Evolutionary conservation across 2,888 invertebrate genomes (phyloP).

Genomic region (Physocephala rufipes): DNA sequence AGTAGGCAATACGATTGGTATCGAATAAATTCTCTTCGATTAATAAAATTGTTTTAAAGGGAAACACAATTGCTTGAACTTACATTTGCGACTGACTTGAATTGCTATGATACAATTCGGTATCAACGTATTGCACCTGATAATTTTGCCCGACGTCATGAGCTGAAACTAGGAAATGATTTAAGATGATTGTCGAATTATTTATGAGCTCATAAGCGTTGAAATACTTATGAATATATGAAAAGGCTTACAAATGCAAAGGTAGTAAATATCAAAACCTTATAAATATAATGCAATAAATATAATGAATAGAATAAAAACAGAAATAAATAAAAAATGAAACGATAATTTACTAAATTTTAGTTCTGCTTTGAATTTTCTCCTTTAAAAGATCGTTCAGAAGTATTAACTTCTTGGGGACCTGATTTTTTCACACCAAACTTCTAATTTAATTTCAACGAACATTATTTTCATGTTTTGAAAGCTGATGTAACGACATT

Average conservation of each 20-base stretch:
- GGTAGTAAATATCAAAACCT: background rate
- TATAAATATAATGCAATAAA: background rate
- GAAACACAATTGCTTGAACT: conserved; percentile 47
- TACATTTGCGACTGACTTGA: conserved; percentile 71
- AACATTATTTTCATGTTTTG: too few species aligned
- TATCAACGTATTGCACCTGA: conserved; percentile 81
- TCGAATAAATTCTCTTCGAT: conserved; percentile 21
- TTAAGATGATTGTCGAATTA: background rate
- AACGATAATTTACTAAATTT: too few species aligned
- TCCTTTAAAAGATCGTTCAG: too few species aligned
- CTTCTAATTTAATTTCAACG: too few species aligned
- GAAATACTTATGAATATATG: background rate
- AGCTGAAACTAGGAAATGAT: conserved; percentile 59
- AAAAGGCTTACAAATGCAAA: background rate
- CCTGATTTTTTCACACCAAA: too few species aligned
- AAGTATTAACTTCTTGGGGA: too few species aligned
- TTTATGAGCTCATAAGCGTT: too few species aligned
- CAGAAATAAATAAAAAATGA: too few species aligned
- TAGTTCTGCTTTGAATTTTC: too few species aligned
- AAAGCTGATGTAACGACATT: too few species aligned
- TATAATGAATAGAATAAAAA: background rate
- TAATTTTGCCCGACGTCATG: conserved; percentile 67
- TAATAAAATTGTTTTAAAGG: conserved; percentile 4
- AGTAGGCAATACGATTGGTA: too few species aligned
- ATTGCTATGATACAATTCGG: conserved; percentile 73